Conservation (phyloP, 2,888 invertebrate species). For the Keiferia lycopersicella region DNA sequence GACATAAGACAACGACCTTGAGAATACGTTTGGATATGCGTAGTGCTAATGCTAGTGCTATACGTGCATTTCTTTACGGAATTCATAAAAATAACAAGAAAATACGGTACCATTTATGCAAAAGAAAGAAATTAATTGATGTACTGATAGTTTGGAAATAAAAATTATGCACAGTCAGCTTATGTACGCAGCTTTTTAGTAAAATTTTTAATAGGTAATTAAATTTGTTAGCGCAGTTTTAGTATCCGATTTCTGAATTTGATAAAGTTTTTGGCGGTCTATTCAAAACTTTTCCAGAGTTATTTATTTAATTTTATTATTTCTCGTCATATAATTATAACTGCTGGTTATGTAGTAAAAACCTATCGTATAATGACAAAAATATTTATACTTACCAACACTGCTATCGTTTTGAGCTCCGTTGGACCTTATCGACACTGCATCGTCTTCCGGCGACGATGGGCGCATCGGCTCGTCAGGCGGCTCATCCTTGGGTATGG, state of each 20-base stretch:
- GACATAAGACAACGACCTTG: slow-evolving; percentile 6
- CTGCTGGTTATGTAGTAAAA: background rate
- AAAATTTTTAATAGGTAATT: too few relatives aligned
- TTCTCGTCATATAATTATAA: too few relatives aligned
- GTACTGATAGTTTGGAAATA: too few relatives aligned
- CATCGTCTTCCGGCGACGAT: slow-evolving; percentile 82
- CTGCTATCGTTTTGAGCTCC: slow-evolving; percentile 76
- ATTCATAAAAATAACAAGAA: too few relatives aligned
- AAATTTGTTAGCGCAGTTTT: too few relatives aligned
- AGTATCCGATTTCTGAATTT: background rate
- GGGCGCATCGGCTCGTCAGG: slow-evolving; percentile 78
- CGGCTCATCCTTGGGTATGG: slow-evolving; percentile 79
- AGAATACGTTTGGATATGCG: background rate
- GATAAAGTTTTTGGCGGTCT: background rate
- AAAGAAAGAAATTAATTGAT: too few relatives aligned
- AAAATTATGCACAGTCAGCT: too few relatives aligned
- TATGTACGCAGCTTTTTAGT: background rate
- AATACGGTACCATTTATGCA: too few relatives aligned
- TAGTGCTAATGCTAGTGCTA: too few relatives aligned
- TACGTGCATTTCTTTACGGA: too few relatives aligned
- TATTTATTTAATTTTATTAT: background rate
- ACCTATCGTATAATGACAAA: background rate
- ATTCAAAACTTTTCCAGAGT: background rate
- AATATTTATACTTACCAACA: slow-evolving; percentile 63
- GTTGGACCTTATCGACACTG: slow-evolving; percentile 78